Evolutionary conservation across 2,113 vertebrate genomes (phyloP), one percentile per base, ranked within the genome.

Genomic region (Rafetus swinhoei): DNA sequence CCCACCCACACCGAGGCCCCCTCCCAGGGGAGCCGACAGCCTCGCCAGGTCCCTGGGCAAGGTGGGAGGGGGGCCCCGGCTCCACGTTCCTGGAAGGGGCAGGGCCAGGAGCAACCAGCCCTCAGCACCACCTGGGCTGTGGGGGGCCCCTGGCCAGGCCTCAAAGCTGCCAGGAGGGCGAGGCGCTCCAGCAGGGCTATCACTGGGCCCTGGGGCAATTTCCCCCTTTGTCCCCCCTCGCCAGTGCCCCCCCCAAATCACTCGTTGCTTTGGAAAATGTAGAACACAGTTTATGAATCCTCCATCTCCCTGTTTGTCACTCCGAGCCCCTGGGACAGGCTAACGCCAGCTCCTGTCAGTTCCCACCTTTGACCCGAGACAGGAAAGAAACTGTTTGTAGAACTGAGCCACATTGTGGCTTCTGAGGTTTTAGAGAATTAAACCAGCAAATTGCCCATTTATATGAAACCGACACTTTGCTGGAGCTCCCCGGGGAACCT

Each of bases 391-490:
- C 65, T 35, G 83, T 79, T 82, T 19, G 8, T 39, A 5, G 54
- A 79, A 4, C 81, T 8, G 0, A 87, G 27, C 81, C 76, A n/a
- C 16, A 54, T 18, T 86, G 91, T n/a, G 93, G 95, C 62, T 94
- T 95, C 25, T 93, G 95, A 94, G 92, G 89, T 93, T 94, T 91
- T 52, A 85, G 57, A 82, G 2, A 85, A 86, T 96, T 84, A 94
- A 90, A 87, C 62, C 94, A 90, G 90, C 94, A 96, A 96, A 94
- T 86, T 22, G 89, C n/a, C 57, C 79, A 1, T 79, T 90, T 65
- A 84, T 93, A 87, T 76, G 91, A 86, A 92, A 84, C 45, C 62
- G 21, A 22, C 86, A 3, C 90, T 39, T 54, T 74, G 53, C 57
- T 0, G 12, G 1, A 1, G 9, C 2, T 24, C 94, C 91, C 62